phyloP scores from a whole-genome alignment of 2,888 invertebrate species.

The Carcina quercana region DNA sequence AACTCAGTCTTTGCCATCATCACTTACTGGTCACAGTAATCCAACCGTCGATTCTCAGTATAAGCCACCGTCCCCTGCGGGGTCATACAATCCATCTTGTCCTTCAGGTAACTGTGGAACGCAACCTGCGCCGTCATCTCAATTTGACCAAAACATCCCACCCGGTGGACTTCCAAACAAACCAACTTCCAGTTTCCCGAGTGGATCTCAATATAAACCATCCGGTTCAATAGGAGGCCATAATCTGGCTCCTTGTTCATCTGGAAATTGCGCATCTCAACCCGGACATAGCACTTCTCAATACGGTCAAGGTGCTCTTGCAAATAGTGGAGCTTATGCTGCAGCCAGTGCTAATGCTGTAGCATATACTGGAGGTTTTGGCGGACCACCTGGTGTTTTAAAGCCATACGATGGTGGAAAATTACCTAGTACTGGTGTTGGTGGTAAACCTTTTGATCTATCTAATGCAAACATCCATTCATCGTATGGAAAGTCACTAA shows the following conservation, averaged over 20 bases:
- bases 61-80: not conserved
- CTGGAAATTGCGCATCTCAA: constrained; percentile 12
- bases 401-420: constrained; percentile 49
- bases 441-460: constrained; percentile 13
- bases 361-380: constrained; percentile 56
- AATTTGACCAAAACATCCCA: not conserved
- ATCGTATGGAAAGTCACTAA: constrained; percentile 14
- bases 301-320: constrained; percentile 8
- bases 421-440: constrained; percentile 14
- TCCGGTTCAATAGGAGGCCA: not conserved
- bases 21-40: constrained; percentile 1
- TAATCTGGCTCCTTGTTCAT: constrained; percentile 7
- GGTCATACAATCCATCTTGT: constrained; percentile 12
- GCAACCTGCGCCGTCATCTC: constrained; percentile 12
- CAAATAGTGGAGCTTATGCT: constrained; percentile 12
- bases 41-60: constrained; percentile 2
- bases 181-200: not conserved
- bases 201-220: not conserved
- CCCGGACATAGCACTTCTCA: constrained; percentile 4
- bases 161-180: not conserved
- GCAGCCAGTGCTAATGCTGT: constrained; percentile 34
- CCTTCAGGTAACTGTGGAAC: constrained; percentile 24
- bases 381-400: constrained; percentile 58
- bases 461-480: constrained; percentile 14
- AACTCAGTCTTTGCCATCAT: constrained; percentile 2